Evolutionary conservation across 2,888 invertebrate species (phyloP), one percentile per base, ranked within the genome.

Genomic region (Pelosia muscerda): DNA sequence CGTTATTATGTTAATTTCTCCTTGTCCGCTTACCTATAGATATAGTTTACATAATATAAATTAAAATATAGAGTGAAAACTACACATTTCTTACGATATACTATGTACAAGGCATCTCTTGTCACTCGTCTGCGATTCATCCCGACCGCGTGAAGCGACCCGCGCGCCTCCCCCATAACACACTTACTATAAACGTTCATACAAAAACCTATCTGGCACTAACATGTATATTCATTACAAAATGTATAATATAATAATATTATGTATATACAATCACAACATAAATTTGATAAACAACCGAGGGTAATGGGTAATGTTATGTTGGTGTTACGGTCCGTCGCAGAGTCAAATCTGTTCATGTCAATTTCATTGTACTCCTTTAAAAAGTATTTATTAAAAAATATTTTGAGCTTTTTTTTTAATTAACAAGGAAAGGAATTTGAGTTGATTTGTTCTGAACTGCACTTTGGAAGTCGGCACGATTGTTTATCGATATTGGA

Each of bases 121-220:
- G 85, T 87, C 89, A 86, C 85, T 87, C 84, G 84, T 79, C 83
- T 83, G 72, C 81, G 85, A 86, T 83, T 81, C 80, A 80, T 84
- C 83, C 73, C 54, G 63, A 61, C 62, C 73, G 65, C 73, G 72
- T 31, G 65, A 61, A n/a, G 59, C 38, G 34, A 26, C 22, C 63
- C 56, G 64, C 61, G 54, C 69, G 25, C 70, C 66, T 61, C 71
- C 71, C 38, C 70, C 65, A 74, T 42, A 49, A 60, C 69, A 62
- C 79, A 64, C 81, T 84, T 81, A 88, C 81, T 87, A 88, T 90
- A 93, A 91, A 93, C 92, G 84, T 89, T 82, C 92, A 92, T 93
- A 94, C 92, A 94, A 94, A 92, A 93, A 87, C 90, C 92, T 93
- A 93, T 90, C 94, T 93, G 94, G 92, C 94, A 94, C 94, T 94